Evolutionary conservation across 2,797 vertebrate genomes (phyloP).

Genomic region (Chloroceryle amazona): DNA sequence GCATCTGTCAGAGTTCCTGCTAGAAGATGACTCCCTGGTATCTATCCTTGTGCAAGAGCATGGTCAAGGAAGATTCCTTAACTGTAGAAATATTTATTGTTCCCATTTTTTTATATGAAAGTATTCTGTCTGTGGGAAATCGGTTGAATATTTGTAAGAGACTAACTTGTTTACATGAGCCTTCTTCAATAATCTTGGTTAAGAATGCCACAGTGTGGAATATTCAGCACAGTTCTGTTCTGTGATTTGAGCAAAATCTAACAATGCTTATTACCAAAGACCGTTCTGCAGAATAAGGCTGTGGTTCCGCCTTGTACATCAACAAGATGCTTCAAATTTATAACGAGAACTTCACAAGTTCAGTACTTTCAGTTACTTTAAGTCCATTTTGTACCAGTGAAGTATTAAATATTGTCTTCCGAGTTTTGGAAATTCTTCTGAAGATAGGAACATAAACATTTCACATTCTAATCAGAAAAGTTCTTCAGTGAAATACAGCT

Average conservation of each 20-base stretch:
- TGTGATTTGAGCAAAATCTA: neutral
- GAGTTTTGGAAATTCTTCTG: neutral
- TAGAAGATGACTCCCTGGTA: slow-evolving; percentile 41
- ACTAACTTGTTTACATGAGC: neutral
- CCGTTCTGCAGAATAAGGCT: neutral
- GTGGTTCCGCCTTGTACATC: neutral
- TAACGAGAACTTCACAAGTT: neutral
- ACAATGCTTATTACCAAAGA: neutral
- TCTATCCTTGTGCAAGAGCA: neutral
- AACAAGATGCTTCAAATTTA: neutral
- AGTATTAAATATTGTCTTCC: neutral
- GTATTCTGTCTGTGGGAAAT: neutral
- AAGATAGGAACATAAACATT: neutral
- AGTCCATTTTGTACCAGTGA: neutral
- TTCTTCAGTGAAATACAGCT: neutral
- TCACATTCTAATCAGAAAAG: accelerated
- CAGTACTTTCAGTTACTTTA: neutral
- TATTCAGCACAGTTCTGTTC: neutral
- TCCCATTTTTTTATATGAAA: neutral
- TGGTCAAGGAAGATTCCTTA: neutral
- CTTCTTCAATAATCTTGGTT: neutral
- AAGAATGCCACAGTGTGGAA: neutral
- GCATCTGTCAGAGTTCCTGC: slow-evolving; percentile 13
- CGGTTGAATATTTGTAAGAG: neutral
- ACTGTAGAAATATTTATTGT: neutral